Percentiles rank a stretch among this genome's conserved stretches.
These are phyloP conservation scores for Chondrilla cf. caribensis DNA, from an alignment of 37 sponge, comb jelly and placozoan species.

Conservation along the genomic window DNA sequence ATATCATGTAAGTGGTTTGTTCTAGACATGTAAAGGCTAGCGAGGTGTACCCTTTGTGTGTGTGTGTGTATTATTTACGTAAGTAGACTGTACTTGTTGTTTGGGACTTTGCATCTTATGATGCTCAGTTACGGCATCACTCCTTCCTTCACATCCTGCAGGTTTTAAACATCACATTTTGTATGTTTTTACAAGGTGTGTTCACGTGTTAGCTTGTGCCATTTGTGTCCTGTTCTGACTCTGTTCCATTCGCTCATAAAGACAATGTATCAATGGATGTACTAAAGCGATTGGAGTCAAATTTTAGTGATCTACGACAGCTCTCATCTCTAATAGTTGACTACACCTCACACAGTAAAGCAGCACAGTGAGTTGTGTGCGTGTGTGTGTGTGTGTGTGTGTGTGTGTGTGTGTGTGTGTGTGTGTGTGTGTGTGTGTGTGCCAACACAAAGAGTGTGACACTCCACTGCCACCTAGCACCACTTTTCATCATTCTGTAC, in stretches of 20 bases:
- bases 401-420: no score
- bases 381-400: no score
- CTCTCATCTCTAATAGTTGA: background rate
- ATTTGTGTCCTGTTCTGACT: background rate
- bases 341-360: background rate
- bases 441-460: no score
- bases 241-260: background rate
- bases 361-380: slow-evolving; percentile 7
- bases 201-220: background rate
- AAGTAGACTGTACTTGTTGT: no score
- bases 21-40: no score
- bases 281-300: background rate
- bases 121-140: background rate
- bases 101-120: background rate
- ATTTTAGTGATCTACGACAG: background rate
- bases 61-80: no score
- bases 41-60: no score
- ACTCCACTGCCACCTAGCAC: no score
- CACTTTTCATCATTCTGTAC: no score
- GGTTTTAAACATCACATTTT: slow-evolving; percentile 62
- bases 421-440: no score
- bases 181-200: slow-evolving; percentile 75
- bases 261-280: background rate
- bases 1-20: slow-evolving; percentile 55
- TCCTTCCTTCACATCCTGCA: slow-evolving; percentile 4